A percentile compares a stretch with the other conserved stretches of the same genome.
phyloP scores from a whole-genome alignment of 2,113 vertebrate species.

The Lanius collurio region DNA sequence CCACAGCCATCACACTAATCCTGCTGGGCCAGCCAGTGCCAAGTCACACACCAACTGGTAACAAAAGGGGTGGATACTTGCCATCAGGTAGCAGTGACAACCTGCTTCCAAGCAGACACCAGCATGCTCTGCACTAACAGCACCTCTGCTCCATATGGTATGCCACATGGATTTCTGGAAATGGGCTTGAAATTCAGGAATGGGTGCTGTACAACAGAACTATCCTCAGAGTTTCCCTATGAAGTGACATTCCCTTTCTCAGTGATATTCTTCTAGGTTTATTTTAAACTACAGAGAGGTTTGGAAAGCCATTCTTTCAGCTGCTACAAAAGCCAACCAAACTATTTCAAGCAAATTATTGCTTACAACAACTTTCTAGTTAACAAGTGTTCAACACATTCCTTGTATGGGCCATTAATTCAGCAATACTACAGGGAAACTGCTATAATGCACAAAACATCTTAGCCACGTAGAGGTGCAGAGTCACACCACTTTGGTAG shows the following conservation, averaged over 20 bases:
- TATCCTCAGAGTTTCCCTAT: neutral
- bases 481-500: neutral
- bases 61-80: neutral
- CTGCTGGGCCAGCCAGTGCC: neutral
- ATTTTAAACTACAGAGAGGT: neutral
- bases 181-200: neutral
- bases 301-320: neutral
- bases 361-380: neutral
- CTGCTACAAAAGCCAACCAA: neutral
- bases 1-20: neutral
- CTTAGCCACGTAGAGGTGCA: neutral
- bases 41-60: neutral
- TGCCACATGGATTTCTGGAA: neutral
- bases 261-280: neutral
- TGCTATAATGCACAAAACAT: neutral
- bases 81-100: neutral
- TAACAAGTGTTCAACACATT: neutral
- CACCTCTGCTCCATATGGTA: neutral
- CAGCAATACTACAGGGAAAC: neutral
- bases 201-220: neutral
- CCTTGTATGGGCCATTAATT: neutral
- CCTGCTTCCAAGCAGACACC: neutral
- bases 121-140: fast-evolving
- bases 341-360: neutral
- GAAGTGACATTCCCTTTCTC: neutral